These are phyloP conservation scores for Alcis repandata DNA, from an alignment of 2,888 invertebrate genomes.

Conservation along the genomic window DNA sequence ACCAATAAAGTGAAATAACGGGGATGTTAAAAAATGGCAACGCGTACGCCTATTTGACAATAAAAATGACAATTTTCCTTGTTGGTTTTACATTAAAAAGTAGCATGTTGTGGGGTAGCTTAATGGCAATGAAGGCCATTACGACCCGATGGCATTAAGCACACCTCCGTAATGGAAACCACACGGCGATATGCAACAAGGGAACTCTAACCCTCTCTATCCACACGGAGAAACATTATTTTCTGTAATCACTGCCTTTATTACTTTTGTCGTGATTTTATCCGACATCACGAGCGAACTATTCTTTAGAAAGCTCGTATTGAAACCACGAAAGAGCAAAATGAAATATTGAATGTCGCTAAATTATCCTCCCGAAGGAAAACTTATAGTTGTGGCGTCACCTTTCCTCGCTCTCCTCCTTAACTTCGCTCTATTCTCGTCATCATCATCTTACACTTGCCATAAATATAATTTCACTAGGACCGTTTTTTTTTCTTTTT, in stretches of 20 bases:
- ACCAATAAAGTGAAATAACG: slow-evolving; percentile 74
- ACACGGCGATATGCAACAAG: slow-evolving; percentile 72
- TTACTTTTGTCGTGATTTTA: slow-evolving; percentile 25
- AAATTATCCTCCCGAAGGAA: too few species aligned
- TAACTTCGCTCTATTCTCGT: too few species aligned
- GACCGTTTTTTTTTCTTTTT: too few species aligned
- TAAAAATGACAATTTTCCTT: slow-evolving; percentile 75
- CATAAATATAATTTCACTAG: too few species aligned
- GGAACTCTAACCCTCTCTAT: slow-evolving; percentile 61
- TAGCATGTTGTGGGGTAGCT: slow-evolving; percentile 69
- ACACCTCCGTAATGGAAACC: slow-evolving; percentile 79
- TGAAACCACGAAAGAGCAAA: background rate
- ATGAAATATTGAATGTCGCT: too few species aligned
- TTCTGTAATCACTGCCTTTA: slow-evolving; percentile 35
- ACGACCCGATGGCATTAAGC: slow-evolving; percentile 73
- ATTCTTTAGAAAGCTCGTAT: background rate
- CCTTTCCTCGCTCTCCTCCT: too few species aligned
- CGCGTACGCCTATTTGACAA: slow-evolving; percentile 71
- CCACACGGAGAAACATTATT: slow-evolving; percentile 39
- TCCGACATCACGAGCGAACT: background rate
- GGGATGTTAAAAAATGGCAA: slow-evolving; percentile 64
- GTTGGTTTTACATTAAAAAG: slow-evolving; percentile 78
- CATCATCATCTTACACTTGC: too few species aligned
- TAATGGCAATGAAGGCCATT: slow-evolving; percentile 80
- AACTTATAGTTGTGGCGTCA: too few species aligned